These are phyloP conservation scores for Aplocera efformata DNA, from an alignment of 2,888 invertebrate genomes.

Conservation along the genomic window DNA sequence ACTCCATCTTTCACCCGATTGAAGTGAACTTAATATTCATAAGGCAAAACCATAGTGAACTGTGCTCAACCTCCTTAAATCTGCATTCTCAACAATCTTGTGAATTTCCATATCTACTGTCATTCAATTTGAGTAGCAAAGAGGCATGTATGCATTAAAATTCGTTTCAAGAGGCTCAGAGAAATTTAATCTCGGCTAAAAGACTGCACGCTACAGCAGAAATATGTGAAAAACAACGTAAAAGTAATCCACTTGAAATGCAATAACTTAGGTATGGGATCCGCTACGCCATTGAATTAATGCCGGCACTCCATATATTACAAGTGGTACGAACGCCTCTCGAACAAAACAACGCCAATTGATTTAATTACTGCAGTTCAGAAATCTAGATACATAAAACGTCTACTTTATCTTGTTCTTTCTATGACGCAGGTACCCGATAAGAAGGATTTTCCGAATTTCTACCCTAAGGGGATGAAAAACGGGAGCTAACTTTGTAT, in stretches of 20 bases:
- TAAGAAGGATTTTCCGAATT: too few species aligned
- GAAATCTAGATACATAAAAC: too few species aligned
- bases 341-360: too few species aligned
- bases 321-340: too few species aligned
- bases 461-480: too few species aligned
- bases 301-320: background rate
- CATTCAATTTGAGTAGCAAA: background rate
- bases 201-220: conserved; percentile 4
- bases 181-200: conserved; percentile 14
- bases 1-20: too few species aligned
- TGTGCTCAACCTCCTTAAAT: background rate
- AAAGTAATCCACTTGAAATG: conserved; percentile 8
- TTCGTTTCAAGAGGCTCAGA: conserved; percentile 8
- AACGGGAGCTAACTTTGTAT: too few species aligned
- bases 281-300: conserved; percentile 3
- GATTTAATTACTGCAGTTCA: too few species aligned
- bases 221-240: conserved; percentile 3
- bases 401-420: too few species aligned
- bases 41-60: background rate
- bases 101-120: background rate
- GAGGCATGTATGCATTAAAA: conserved; percentile 10
- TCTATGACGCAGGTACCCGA: too few species aligned
- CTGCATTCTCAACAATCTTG: conserved; percentile 1
- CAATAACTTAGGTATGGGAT: conserved; percentile 3
- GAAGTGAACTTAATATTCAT: background rate